Conservation (phyloP, 2,113 vertebrate genomes). For the Platichthys stellatus region DNA sequence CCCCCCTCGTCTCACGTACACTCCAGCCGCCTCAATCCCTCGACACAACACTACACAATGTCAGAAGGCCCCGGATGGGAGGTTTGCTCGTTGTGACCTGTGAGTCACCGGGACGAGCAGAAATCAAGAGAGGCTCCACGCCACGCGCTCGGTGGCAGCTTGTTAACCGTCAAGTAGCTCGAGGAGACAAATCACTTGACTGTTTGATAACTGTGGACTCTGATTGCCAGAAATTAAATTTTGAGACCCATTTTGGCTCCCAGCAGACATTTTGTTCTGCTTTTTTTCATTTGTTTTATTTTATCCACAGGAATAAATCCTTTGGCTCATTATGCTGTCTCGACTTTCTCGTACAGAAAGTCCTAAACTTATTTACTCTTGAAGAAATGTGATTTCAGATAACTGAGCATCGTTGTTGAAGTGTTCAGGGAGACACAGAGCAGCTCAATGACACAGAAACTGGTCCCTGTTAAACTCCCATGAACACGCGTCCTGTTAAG, state of each 20-base stretch:
- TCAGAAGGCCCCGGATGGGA: slow-evolving; percentile 21
- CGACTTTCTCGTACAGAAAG: not conserved
- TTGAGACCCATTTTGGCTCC: not conserved
- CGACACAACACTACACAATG: not conserved
- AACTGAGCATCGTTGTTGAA: not conserved
- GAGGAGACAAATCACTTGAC: not conserved
- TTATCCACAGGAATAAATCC: not conserved
- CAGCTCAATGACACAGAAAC: slow-evolving; percentile 16
- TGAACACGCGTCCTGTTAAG: slow-evolving; percentile 41
- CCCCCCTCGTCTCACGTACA: not conserved
- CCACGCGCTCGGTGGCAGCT: not conserved
- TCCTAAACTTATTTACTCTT: not conserved
- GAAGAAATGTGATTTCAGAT: slow-evolving; percentile 16
- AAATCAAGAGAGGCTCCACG: slow-evolving; percentile 1
- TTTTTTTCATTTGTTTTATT: not conserved
- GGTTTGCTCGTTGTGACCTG: not conserved
- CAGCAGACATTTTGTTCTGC: not conserved
- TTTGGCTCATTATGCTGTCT: not conserved
- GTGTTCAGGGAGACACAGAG: not conserved
- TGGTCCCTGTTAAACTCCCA: slow-evolving; percentile 10
- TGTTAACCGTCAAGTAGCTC: slow-evolving; percentile 1
- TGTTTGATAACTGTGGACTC: not conserved
- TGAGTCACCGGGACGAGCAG: slow-evolving; percentile 31
- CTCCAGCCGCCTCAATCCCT: not conserved
- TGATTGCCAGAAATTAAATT: not conserved